A percentile compares a stretch with the other conserved stretches of the same genome.
phyloP scores from a whole-genome alignment of 2,888 invertebrate genomes.

The Lamellibrachia columna region DNA sequence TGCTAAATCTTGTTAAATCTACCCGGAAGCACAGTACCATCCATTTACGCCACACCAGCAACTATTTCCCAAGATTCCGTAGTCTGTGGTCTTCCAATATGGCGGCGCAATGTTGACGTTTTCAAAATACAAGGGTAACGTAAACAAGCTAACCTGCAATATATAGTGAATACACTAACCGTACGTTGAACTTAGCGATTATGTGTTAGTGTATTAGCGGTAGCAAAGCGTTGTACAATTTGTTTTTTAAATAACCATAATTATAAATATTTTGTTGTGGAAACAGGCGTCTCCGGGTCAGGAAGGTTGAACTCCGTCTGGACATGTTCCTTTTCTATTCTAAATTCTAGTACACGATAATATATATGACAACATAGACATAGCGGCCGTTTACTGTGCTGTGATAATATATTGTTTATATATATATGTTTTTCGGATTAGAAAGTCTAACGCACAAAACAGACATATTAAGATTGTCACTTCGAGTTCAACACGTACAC shows the following conservation, averaged over 20 bases:
- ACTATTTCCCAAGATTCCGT: background rate
- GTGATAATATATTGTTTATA: no score
- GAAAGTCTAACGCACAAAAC: no score
- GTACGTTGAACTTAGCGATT: background rate
- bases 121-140: background rate
- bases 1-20: no score
- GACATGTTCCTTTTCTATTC: background rate
- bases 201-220: background rate
- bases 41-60: no score
- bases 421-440: no score
- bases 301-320: background rate
- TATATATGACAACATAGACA: no score
- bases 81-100: background rate
- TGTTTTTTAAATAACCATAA: background rate
- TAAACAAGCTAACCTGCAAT: background rate
- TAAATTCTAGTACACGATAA: no score
- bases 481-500: no score
- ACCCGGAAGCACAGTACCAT: no score
- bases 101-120: slow-evolving; percentile 6
- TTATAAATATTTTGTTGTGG: background rate
- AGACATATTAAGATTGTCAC: no score
- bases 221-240: background rate
- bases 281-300: background rate
- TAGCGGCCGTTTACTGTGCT: no score
- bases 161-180: background rate